phyloP scores from a whole-genome alignment of 2,113 vertebrate genomes.

The Microtus richardsoni region DNA sequence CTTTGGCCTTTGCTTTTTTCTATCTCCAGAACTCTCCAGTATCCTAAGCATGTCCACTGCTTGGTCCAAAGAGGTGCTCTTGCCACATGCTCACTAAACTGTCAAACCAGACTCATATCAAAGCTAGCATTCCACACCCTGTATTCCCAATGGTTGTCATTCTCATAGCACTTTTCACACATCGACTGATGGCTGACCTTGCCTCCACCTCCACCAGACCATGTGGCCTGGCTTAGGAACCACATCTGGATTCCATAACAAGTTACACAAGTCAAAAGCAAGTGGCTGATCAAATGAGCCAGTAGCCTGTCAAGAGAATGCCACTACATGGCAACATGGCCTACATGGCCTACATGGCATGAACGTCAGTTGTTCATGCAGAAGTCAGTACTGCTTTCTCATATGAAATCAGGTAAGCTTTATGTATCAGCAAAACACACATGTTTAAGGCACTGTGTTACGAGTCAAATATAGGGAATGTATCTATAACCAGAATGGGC shows the following conservation, averaged over 20 bases:
- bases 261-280: neutral
- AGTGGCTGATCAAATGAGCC: neutral
- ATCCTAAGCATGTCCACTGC: fast-evolving
- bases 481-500: neutral
- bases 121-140: neutral
- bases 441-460: neutral
- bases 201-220: neutral
- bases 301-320: neutral
- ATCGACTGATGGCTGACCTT: neutral
- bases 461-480: slow-evolving; percentile 12
- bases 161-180: neutral
- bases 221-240: neutral
- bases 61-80: neutral
- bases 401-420: slow-evolving; percentile 26
- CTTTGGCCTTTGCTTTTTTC: neutral
- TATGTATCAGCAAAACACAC: slow-evolving; percentile 11
- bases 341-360: neutral
- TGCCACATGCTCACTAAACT: neutral
- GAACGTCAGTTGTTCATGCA: neutral
- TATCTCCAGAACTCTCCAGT: neutral
- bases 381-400: slow-evolving; percentile 7
- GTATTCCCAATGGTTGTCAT: neutral
- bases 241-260: neutral
- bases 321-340: neutral
- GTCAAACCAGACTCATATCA: neutral